These are phyloP conservation scores for Solenopsis invicta DNA, from an alignment of 1,140 invertebrate species.

Conservation along the genomic window DNA sequence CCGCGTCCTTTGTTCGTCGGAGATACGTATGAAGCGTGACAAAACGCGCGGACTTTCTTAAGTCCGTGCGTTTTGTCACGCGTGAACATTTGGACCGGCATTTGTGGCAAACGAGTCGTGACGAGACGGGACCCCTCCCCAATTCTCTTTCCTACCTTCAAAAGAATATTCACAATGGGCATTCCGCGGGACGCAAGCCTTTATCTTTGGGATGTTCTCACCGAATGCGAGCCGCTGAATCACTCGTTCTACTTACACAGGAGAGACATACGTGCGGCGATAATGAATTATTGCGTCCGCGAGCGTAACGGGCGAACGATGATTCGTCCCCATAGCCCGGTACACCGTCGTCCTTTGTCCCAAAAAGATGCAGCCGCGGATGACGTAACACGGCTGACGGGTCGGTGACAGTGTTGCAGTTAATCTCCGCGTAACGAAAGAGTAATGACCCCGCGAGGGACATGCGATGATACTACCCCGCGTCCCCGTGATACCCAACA, in stretches of 20 bases:
- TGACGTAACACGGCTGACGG: slow-evolving; percentile 45
- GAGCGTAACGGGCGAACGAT: slow-evolving; percentile 55
- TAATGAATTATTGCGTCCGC: slow-evolving; percentile 66
- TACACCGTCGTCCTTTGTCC: slow-evolving; percentile 2
- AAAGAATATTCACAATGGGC: slow-evolving; percentile 73
- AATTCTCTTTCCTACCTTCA: slow-evolving; percentile 64
- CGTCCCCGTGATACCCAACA: background rate
- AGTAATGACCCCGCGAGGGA: slow-evolving; percentile 39
- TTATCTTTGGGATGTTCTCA: slow-evolving; percentile 67
- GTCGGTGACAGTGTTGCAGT: slow-evolving; percentile 8
- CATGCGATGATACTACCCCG: slow-evolving; percentile 6
- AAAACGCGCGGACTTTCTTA: slow-evolving; percentile 73
- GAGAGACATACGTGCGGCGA: slow-evolving; percentile 27
- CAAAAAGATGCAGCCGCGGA: slow-evolving; percentile 18
- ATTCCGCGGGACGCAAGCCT: slow-evolving; percentile 61
- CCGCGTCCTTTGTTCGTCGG: slow-evolving; percentile 54
- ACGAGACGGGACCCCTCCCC: slow-evolving; percentile 50
- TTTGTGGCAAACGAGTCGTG: slow-evolving; percentile 77
- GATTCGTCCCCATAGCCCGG: slow-evolving; percentile 46
- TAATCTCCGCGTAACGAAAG: slow-evolving; percentile 60
- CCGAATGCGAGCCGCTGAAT: slow-evolving; percentile 6
- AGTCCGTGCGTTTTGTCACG: slow-evolving; percentile 72
- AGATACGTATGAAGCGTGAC: slow-evolving; percentile 73
- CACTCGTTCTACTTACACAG: slow-evolving; percentile 60
- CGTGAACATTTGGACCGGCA: slow-evolving; percentile 72